phyloP scores from a whole-genome alignment of 2,888 invertebrate species.

The Rotaria socialis region DNA sequence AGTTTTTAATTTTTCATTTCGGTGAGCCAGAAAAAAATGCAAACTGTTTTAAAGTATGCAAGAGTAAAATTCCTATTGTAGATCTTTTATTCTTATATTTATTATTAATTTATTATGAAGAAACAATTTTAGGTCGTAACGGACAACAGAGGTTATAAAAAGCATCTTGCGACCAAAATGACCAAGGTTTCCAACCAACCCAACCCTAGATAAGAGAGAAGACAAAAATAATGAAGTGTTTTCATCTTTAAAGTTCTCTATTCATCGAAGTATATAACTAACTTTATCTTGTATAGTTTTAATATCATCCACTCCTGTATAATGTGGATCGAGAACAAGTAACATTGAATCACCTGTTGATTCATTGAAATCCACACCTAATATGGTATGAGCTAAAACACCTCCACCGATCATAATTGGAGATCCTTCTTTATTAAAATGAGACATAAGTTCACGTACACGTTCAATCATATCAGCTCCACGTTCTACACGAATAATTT shows the following conservation, averaged over 20 bases:
- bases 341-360: slow-evolving; percentile 76
- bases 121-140: slow-evolving; percentile 63
- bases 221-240: not conserved
- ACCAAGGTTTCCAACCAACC: slow-evolving; percentile 90
- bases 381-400: slow-evolving; percentile 90
- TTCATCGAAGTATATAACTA: not conserved
- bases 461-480: slow-evolving; percentile 76
- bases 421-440: slow-evolving; percentile 85
- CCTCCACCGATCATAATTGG: slow-evolving; percentile 99
- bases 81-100: not conserved
- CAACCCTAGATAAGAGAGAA: slow-evolving; percentile 75
- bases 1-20: not conserved
- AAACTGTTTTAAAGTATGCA: no score
- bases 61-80: not conserved
- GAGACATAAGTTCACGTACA: slow-evolving; percentile 76
- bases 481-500: slow-evolving; percentile 77
- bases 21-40: no score
- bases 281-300: slow-evolving; percentile 55
- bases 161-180: slow-evolving; percentile 89
- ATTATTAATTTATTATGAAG: not conserved
- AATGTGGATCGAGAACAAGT: slow-evolving; percentile 96
- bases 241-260: not conserved
- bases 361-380: slow-evolving; percentile 83
- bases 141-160: slow-evolving; percentile 96
- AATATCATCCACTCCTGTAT: slow-evolving; percentile 80